Percentiles rank a stretch among this genome's conserved stretches.
These are phyloP conservation scores for Anorthoa munda DNA, from an alignment of 2,888 invertebrate species.

Conservation along the genomic window DNA sequence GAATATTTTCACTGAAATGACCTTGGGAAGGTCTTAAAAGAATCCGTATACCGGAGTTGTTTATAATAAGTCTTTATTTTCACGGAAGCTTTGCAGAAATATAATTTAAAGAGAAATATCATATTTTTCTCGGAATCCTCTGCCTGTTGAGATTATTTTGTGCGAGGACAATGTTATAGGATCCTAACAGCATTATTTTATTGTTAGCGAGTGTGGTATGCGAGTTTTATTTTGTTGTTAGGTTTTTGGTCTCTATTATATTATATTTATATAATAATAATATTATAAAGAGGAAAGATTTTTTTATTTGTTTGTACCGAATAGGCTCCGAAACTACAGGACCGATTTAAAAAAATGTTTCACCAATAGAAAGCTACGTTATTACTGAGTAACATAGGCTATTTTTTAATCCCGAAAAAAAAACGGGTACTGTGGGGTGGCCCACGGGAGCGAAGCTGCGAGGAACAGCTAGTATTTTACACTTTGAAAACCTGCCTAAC, in stretches of 20 bases:
- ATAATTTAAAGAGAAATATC: conserved; percentile 19
- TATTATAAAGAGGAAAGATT: too few species aligned
- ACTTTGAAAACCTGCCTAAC: too few species aligned
- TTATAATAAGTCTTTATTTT: conserved; percentile 45
- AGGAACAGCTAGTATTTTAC: too few species aligned
- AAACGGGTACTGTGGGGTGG: too few species aligned
- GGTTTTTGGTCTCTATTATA: background rate
- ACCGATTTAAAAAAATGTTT: too few species aligned
- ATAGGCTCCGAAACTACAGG: too few species aligned
- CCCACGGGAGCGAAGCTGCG: too few species aligned
- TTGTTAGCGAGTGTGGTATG: background rate
- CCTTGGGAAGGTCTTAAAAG: conserved; percentile 42
- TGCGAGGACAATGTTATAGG: background rate
- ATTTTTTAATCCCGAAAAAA: too few species aligned
- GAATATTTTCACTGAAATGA: conserved; percentile 44
- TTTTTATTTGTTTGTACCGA: too few species aligned
- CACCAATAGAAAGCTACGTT: too few species aligned
- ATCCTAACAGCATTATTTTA: background rate
- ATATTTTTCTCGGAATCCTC: conserved; percentile 17
- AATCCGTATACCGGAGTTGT: conserved; percentile 26
- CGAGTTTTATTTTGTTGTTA: background rate
- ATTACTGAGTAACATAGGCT: too few species aligned
- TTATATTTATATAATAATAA: too few species aligned
- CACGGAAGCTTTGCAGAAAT: conserved; percentile 6
- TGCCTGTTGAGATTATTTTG: background rate